Evolutionary conservation across 2,113 vertebrate genomes (phyloP).

Genomic region (Eublepharis macularius): DNA sequence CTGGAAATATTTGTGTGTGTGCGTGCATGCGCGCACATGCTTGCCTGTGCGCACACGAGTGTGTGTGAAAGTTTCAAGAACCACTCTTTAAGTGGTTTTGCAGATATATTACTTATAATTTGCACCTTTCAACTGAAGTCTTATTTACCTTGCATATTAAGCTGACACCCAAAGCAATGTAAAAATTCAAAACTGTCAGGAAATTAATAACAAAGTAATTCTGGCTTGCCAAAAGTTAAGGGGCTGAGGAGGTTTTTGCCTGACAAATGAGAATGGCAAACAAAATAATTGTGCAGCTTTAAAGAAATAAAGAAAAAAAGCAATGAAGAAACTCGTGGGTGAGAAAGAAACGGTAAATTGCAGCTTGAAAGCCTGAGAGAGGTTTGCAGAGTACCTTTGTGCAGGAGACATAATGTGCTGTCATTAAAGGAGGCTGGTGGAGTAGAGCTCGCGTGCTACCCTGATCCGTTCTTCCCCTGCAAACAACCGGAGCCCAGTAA

Average conservation of each 20-base stretch:
- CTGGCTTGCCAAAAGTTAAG: not conserved
- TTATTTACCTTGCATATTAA: not conserved
- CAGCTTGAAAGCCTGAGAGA: not conserved
- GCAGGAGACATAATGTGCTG: not conserved
- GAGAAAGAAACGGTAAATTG: conserved; percentile 9
- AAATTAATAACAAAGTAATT: not conserved
- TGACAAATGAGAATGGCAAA: not conserved
- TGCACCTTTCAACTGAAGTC: not conserved
- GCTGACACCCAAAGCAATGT: not conserved
- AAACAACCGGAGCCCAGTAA: conserved; percentile 20
- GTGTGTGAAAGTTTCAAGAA: not conserved
- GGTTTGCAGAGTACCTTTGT: not conserved
- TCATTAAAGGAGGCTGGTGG: conserved; percentile 1
- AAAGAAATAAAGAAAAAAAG: not conserved
- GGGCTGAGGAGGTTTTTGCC: not conserved
- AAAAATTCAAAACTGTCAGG: not conserved
- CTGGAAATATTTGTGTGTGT: not conserved
- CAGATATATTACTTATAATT: no score
- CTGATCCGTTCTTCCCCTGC: not conserved
- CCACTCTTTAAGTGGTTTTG: not conserved
- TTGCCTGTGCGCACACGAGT: no score
- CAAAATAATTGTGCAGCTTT: fast-evolving
- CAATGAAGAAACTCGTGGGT: not conserved
- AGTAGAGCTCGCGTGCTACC: not conserved
- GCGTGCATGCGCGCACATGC: no score